phyloP scores from a whole-genome alignment of 2,113 vertebrate species.

The Scartelaos histophorus region DNA sequence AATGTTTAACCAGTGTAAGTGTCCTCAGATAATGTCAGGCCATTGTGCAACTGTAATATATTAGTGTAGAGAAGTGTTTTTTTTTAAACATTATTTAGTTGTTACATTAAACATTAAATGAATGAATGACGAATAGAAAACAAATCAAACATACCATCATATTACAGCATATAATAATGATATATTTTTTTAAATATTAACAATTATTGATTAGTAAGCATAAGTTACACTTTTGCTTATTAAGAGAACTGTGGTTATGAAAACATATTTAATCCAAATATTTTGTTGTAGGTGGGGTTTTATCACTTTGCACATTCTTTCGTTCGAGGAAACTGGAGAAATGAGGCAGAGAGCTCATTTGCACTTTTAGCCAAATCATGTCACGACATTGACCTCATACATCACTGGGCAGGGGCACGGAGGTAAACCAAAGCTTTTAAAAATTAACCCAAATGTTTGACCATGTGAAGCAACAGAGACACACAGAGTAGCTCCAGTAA shows the following conservation, averaged over 20 bases:
- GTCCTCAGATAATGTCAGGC: too few species aligned
- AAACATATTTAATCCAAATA: neutral
- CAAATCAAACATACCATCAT: too few species aligned
- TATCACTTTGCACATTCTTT: conserved; percentile 87
- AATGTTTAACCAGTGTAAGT: too few species aligned
- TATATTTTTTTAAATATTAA: too few species aligned
- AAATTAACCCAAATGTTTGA: neutral
- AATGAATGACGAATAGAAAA: too few species aligned
- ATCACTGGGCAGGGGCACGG: conserved; percentile 80
- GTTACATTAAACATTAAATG: too few species aligned
- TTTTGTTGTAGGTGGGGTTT: conserved; percentile 78
- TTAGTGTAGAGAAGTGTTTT: too few species aligned
- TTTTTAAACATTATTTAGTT: too few species aligned
- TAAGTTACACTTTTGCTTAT: too few species aligned
- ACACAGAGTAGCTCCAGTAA: neutral
- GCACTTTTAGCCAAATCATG: conserved; percentile 83
- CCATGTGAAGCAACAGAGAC: neutral
- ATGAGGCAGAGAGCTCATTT: conserved; percentile 81
- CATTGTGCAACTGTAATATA: too few species aligned
- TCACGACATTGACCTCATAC: conserved; percentile 84
- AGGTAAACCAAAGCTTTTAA: conserved; percentile 63
- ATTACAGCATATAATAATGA: too few species aligned
- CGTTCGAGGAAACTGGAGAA: conserved; percentile 86
- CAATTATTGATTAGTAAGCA: too few species aligned
- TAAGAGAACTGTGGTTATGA: neutral